phyloP scores from a whole-genome alignment of 2,888 invertebrate genomes.

The Syrista parreyssii region DNA sequence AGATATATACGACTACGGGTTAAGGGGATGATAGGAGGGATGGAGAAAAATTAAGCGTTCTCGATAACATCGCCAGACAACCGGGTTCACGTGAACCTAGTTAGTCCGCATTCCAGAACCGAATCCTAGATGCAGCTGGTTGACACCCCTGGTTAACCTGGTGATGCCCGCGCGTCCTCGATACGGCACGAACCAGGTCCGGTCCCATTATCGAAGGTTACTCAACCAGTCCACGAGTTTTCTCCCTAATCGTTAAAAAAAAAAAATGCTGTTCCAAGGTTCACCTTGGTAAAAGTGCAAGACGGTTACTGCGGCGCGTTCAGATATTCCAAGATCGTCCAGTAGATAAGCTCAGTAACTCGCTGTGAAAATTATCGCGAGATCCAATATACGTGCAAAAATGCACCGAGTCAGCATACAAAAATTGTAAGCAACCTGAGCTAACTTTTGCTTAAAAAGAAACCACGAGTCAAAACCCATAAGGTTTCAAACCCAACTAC shows the following conservation, averaged over 20 bases:
- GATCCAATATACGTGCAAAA: conserved; percentile 37
- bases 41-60: not conserved
- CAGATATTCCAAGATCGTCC: not conserved
- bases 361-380: not conserved
- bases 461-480: not conserved
- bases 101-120: conserved; percentile 16
- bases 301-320: not conserved
- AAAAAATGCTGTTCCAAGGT: not conserved
- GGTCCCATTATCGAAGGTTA: conserved; percentile 14
- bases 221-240: conserved; percentile 1
- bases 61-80: not conserved
- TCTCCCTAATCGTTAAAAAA: conserved; percentile 3
- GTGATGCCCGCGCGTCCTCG: conserved; percentile 9
- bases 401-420: conserved; percentile 42
- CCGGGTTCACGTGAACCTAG: conserved; percentile 5
- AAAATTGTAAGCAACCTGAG: not conserved
- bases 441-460: not conserved
- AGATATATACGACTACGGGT: not conserved
- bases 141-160: conserved; percentile 1
- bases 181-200: conserved; percentile 11
- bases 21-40: not conserved
- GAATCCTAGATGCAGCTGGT: conserved; percentile 18
- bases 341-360: not conserved
- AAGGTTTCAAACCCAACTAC: not conserved
- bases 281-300: not conserved